phyloP scores from a whole-genome alignment of 2,113 vertebrate genomes.

The Leptosomus discolor region DNA sequence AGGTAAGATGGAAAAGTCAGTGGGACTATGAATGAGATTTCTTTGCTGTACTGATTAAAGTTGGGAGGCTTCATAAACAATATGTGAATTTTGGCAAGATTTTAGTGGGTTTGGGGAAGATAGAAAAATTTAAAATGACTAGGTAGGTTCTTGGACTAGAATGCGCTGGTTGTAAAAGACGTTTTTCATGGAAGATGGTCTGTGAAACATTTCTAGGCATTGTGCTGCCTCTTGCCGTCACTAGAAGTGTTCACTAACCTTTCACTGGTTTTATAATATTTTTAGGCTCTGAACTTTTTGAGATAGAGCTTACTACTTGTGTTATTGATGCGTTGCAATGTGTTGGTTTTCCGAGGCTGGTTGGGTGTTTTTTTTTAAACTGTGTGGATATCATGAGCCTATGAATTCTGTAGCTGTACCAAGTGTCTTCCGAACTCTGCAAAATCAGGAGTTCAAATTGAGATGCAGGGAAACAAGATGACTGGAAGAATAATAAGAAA shows the following conservation, averaged over 20 bases:
- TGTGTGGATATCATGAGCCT: background rate
- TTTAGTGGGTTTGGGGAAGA: background rate
- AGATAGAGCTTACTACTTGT: background rate
- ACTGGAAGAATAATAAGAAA: background rate
- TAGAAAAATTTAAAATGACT: background rate
- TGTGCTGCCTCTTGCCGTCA: background rate
- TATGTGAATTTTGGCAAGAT: background rate
- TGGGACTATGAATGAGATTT: background rate
- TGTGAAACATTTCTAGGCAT: background rate
- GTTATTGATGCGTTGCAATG: background rate
- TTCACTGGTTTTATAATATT: background rate
- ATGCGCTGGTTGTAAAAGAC: background rate
- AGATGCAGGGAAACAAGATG: background rate
- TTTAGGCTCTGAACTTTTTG: background rate
- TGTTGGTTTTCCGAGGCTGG: background rate
- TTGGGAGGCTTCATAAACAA: background rate
- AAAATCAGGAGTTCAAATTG: background rate
- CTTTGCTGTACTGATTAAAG: background rate
- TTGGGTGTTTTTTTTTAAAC: background rate
- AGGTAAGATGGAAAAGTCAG: background rate
- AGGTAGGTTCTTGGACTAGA: background rate
- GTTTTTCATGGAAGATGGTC: background rate
- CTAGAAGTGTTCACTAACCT: background rate
- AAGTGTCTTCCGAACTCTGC: background rate
- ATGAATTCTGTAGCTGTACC: background rate